phyloP scores from a whole-genome alignment of 2,113 vertebrate species.

The Gasterosteus nipponicus region DNA sequence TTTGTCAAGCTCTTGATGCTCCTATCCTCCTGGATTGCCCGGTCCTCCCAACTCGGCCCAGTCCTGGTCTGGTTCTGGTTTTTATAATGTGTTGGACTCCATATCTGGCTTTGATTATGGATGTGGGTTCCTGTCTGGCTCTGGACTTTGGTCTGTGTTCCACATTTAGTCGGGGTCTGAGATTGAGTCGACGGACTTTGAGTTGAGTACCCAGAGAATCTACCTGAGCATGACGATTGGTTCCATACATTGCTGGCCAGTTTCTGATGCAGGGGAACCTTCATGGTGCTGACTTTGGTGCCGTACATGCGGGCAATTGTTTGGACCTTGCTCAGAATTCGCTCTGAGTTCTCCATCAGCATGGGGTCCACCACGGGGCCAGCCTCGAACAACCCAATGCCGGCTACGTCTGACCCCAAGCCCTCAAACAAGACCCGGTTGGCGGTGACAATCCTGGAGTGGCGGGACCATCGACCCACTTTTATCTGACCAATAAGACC shows the following conservation, averaged over 20 bases:
- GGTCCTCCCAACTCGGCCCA: not conserved
- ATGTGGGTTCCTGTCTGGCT: not conserved
- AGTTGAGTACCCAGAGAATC: not conserved
- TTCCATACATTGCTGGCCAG: constrained; percentile 23
- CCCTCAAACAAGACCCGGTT: constrained; percentile 64
- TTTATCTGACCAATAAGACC: constrained; percentile 64
- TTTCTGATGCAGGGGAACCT: constrained; percentile 79
- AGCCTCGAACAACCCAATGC: constrained; percentile 75
- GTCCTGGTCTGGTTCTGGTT: constrained; percentile 18
- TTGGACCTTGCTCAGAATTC: constrained; percentile 89
- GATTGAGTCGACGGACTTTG: no score
- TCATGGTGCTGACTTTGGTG: constrained; percentile 83
- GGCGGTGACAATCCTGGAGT: constrained; percentile 54
- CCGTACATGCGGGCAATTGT: constrained; percentile 89
- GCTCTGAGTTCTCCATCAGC: constrained; percentile 82
- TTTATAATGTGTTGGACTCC: constrained; percentile 13
- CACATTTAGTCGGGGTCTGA: constrained; percentile 6
- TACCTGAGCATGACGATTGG: constrained; percentile 16
- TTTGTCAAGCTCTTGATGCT: not conserved
- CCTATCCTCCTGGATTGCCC: constrained; percentile 20
- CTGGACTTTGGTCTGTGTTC: constrained; percentile 28
- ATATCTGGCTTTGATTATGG: constrained; percentile 10
- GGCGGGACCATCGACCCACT: constrained; percentile 68
- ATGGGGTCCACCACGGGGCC: constrained; percentile 67
- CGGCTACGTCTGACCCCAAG: constrained; percentile 61